Evolutionary conservation across 1,140 invertebrate species (phyloP), one percentile per base, ranked within the genome.

Genomic region (Gryon sp.): DNA sequence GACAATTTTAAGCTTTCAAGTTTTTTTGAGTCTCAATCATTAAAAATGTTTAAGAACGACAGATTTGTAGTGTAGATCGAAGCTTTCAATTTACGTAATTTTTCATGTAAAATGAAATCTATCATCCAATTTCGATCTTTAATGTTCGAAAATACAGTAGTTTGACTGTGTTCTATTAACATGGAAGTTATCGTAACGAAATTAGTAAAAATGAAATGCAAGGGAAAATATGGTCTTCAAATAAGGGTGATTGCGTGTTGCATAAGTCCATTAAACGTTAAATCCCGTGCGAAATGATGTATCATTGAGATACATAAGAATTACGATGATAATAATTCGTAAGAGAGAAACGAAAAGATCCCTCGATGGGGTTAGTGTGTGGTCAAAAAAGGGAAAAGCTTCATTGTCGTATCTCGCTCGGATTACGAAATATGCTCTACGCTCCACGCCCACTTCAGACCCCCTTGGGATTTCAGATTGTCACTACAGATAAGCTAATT

Each of bases 251-350:
- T 53, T 75, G 55, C 38, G 38, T 63, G 73, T 72, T 70, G 75
- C 43, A 45, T 59, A 74, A 84, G 82, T 87, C 84, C 85, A 87
- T 89, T 87, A 87, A 86, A 81, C 69, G 75, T 76, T 87, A 88
- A 89, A 85, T 88, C 87, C 83, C 87, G 85, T 88, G 87, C 73
- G 87, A 89, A 89, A 79, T 82, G 85, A 88, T 88, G 83, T 75
- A 82, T 85, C 83, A 84, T 80, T 81, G 79, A 85, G 86, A 87
- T 89, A 88, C 82, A 83, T 78, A 80, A 81, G 79, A 81, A 87
- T 85, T 83, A 80, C 73, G 68, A 69, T 65, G 79, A 85, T 85
- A 87, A 88, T 86, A 85, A 87, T 87, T 86, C 81, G 83, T 63
- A 34, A 43, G 32, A 50, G 40, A 65, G 20, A 46, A 53, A 22